phyloP scores from a whole-genome alignment of 2,113 vertebrate species.

The Tor tambroides region DNA sequence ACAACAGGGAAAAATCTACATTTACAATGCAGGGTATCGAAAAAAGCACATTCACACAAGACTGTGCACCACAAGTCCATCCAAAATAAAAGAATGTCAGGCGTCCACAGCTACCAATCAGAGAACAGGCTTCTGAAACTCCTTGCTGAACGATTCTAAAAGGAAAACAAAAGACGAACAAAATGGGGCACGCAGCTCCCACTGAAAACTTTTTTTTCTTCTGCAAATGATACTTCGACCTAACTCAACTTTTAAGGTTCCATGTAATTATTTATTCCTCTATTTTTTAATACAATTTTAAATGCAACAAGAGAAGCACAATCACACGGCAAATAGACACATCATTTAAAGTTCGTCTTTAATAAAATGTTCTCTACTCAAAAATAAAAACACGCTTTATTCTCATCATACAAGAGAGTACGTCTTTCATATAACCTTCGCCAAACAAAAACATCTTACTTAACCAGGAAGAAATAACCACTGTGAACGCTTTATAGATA shows the following conservation, averaged over 20 bases:
- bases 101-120: constrained; percentile 12
- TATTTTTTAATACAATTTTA: constrained; percentile 63
- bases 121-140: constrained; percentile 37
- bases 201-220: constrained; percentile 16
- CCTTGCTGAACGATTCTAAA: constrained; percentile 15
- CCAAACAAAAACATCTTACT: constrained; percentile 45
- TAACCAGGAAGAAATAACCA: constrained; percentile 49
- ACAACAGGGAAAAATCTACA: constrained; percentile 22
- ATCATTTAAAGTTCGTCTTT: constrained; percentile 65
- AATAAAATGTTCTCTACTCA: constrained; percentile 64
- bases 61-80: constrained; percentile 30
- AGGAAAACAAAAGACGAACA: constrained; percentile 25
- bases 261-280: constrained; percentile 47
- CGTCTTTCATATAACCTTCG: constrained; percentile 45
- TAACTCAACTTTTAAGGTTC: constrained; percentile 54
- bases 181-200: not conserved
- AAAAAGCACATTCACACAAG: constrained; percentile 35
- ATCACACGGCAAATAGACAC: constrained; percentile 74
- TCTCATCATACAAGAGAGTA: constrained; percentile 55
- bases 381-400: constrained; percentile 66
- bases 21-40: constrained; percentile 25
- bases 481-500: constrained; percentile 42
- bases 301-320: constrained; percentile 78
- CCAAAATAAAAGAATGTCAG: constrained; percentile 35
- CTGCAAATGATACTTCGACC: constrained; percentile 14